Percentiles rank a stretch among this genome's conserved stretches.
phyloP scores from a whole-genome alignment of 2,113 vertebrate genomes.

The Prunella himalayana region DNA sequence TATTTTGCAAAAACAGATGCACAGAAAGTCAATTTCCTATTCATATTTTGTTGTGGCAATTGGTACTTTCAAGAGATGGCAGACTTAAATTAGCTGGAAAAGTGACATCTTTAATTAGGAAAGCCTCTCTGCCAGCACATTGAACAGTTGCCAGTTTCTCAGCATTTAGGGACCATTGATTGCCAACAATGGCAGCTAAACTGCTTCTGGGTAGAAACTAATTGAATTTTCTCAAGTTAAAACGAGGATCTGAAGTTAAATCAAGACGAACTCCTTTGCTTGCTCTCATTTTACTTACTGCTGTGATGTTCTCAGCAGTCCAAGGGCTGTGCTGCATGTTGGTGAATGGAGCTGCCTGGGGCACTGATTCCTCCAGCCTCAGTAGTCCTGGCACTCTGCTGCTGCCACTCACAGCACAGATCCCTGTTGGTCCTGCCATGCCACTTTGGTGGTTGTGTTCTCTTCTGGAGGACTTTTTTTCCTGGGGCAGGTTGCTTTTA shows the following conservation, averaged over 20 bases:
- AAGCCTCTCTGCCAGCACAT: slow-evolving; percentile 54
- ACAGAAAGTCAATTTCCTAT: slow-evolving; percentile 64
- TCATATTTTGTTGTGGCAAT: slow-evolving; percentile 65
- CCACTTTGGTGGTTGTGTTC: rapidly evolving
- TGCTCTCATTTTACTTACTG: background rate
- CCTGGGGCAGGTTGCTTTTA: background rate
- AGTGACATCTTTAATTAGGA: slow-evolving; percentile 74
- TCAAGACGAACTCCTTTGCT: background rate
- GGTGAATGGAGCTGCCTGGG: background rate
- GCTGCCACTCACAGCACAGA: background rate
- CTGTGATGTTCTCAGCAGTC: background rate
- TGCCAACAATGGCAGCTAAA: slow-evolving; percentile 62
- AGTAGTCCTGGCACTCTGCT: background rate
- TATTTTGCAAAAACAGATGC: slow-evolving; percentile 67
- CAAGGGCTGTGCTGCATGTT: background rate
- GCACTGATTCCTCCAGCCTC: background rate
- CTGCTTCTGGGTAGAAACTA: slow-evolving; percentile 62
- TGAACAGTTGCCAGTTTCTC: slow-evolving; percentile 63
- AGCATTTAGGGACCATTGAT: slow-evolving; percentile 69
- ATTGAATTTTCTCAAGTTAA: slow-evolving; percentile 67
- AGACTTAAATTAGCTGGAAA: slow-evolving; percentile 63
- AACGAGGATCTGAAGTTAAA: slow-evolving; percentile 42
- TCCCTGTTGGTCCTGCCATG: background rate
- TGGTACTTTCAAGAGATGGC: slow-evolving; percentile 60
- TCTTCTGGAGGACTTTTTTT: background rate